These are phyloP conservation scores for Thereva nobilitata DNA, from an alignment of 2,888 invertebrate species.

Conservation along the genomic window DNA sequence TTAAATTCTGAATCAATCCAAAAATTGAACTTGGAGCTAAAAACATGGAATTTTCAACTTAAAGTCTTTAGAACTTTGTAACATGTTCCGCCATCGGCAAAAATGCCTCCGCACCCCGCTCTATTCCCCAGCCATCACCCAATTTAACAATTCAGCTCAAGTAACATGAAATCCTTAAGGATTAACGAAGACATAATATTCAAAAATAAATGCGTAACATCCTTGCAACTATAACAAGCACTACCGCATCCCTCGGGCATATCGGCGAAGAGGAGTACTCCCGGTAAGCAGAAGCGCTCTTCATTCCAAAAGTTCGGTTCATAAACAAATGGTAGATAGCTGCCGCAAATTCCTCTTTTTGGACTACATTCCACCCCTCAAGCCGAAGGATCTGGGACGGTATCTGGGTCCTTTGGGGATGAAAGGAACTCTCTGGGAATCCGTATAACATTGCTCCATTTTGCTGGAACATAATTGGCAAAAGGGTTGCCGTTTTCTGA, in stretches of 20 bases:
- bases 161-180: constrained; percentile 37
- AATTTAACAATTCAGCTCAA: constrained; percentile 38
- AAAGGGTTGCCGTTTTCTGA: constrained; percentile 43
- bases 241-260: constrained; percentile 35
- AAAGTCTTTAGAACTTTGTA: constrained; percentile 29
- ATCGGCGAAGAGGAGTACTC: background rate
- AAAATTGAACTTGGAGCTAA: too few relatives aligned
- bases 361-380: constrained; percentile 19
- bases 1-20: too few relatives aligned
- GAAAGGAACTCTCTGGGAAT: constrained; percentile 43
- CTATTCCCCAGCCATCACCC: constrained; percentile 17
- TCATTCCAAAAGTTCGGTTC: constrained; percentile 16
- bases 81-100: constrained; percentile 26
- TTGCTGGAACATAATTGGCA: constrained; percentile 45
- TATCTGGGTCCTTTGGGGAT: constrained; percentile 38
- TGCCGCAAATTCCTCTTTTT: constrained; percentile 31
- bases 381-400: constrained; percentile 4
- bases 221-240: constrained; percentile 34
- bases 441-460: constrained; percentile 44
- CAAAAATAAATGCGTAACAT: constrained; percentile 39
- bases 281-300: constrained; percentile 6
- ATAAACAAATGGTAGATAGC: constrained; percentile 28
- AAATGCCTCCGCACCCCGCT: background rate
- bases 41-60: constrained; percentile 3
- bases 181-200: constrained; percentile 39